Percentiles rank a stretch among this genome's conserved stretches.
phyloP scores from a whole-genome alignment of 2,797 vertebrate genomes.

The Crenuchus spilurus region DNA sequence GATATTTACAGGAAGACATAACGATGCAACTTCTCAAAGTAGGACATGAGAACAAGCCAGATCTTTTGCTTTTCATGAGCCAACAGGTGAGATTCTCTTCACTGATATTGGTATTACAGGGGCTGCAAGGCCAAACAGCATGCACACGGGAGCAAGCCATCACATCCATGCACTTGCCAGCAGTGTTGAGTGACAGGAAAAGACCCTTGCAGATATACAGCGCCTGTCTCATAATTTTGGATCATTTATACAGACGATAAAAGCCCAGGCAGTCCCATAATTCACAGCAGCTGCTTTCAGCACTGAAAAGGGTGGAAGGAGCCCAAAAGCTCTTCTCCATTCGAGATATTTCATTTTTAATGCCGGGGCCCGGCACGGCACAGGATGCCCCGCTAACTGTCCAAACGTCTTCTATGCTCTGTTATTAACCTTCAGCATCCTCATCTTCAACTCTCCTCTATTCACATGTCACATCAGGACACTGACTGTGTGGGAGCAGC shows the following conservation, averaged over 20 bases:
- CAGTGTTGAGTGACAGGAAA: slow-evolving; percentile 45
- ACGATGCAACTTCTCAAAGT: slow-evolving; percentile 5
- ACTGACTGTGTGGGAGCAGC: slow-evolving; percentile 1
- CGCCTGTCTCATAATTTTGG: slow-evolving; percentile 55
- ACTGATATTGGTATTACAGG: neutral
- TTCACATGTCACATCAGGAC: slow-evolving; percentile 25
- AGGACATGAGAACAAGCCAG: neutral
- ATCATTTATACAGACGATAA: slow-evolving; percentile 69
- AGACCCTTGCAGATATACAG: slow-evolving; percentile 52
- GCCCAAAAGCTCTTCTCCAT: slow-evolving; percentile 50
- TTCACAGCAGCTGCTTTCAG: slow-evolving; percentile 61
- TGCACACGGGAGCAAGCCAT: slow-evolving; percentile 2
- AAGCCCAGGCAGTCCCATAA: slow-evolving; percentile 60
- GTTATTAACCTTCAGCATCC: slow-evolving; percentile 65
- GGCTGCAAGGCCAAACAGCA: neutral
- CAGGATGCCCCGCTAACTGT: slow-evolving; percentile 40
- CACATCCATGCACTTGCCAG: slow-evolving; percentile 9
- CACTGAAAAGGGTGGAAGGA: slow-evolving; percentile 52
- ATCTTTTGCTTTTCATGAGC: neutral
- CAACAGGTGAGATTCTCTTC: slow-evolving; percentile 33
- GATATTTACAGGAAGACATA: slow-evolving; percentile 18
- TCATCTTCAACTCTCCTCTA: slow-evolving; percentile 36
- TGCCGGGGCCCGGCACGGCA: slow-evolving; percentile 39
- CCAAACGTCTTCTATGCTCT: slow-evolving; percentile 52
- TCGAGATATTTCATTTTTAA: slow-evolving; percentile 67